These are phyloP conservation scores for Catalaphyllia jardinei DNA, from an alignment of 64 coral and sea anemone genomes.

Conservation along the genomic window DNA sequence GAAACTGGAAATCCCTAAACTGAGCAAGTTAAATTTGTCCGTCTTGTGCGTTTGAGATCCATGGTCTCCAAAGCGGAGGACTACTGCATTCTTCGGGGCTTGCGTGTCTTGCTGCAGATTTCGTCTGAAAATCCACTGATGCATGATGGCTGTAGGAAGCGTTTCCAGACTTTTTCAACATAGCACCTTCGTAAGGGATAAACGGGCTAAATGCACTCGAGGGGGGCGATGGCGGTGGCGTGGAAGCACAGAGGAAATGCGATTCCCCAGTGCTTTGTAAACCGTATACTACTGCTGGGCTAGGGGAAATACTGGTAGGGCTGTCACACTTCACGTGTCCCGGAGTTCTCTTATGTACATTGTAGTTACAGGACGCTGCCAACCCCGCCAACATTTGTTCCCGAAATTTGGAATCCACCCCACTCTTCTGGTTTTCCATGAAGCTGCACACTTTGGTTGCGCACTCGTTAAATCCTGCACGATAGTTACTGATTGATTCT, in stretches of 20 bases:
- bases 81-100: neutral
- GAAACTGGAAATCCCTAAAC: no score
- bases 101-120: neutral
- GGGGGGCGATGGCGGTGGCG: slow-evolving; percentile 20
- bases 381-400: slow-evolving; percentile 29
- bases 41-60: neutral
- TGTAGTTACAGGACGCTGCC: slow-evolving; percentile 9
- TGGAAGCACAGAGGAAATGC: neutral
- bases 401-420: slow-evolving; percentile 1
- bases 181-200: neutral
- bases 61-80: slow-evolving; percentile 20
- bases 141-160: neutral
- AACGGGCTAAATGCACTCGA: slow-evolving; percentile 31
- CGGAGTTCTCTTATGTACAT: neutral
- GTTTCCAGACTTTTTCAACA: neutral
- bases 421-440: slow-evolving; percentile 25
- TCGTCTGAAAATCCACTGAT: no score
- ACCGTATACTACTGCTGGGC: neutral
- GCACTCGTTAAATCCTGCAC: slow-evolving; percentile 28
- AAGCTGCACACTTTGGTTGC: slow-evolving; percentile 10
- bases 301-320: neutral
- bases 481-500: slow-evolving; percentile 6
- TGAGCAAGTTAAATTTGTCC: neutral
- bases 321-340: neutral
- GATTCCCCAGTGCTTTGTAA: neutral